phyloP scores from a whole-genome alignment of 1,140 invertebrate genomes.

The Eciton burchellii region DNA sequence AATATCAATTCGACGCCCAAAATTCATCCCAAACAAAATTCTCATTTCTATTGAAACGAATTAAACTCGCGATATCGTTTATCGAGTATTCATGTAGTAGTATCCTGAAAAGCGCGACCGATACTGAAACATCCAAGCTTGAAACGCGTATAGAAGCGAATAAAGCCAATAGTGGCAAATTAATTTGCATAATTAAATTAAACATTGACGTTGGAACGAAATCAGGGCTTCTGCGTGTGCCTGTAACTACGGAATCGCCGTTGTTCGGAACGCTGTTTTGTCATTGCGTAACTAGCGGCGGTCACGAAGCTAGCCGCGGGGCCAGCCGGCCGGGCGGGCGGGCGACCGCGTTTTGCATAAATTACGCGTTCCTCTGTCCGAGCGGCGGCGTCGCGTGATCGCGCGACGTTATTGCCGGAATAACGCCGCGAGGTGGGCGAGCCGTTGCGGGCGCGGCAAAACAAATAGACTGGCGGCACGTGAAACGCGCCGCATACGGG shows the following conservation, averaged over 20 bases:
- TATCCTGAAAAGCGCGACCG: no score
- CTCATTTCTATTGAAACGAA: no score
- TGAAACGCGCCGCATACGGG: slow-evolving; percentile 58
- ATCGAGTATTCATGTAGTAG: no score
- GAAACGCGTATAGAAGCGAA: no score
- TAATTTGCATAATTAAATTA: no score
- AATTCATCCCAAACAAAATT: no score
- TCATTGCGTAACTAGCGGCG: slow-evolving; percentile 62
- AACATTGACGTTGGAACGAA: not conserved
- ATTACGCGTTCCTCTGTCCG: slow-evolving; percentile 67
- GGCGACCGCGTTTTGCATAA: slow-evolving; percentile 69
- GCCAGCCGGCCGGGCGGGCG: not conserved
- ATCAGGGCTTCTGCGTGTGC: not conserved
- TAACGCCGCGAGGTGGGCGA: slow-evolving; percentile 61
- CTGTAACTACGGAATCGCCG: slow-evolving; percentile 43
- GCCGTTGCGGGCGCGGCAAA: slow-evolving; percentile 65
- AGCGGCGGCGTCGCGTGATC: slow-evolving; percentile 61
- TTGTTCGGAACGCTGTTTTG: slow-evolving; percentile 67
- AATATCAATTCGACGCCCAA: no score
- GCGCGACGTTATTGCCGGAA: slow-evolving; percentile 70
- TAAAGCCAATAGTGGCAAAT: no score
- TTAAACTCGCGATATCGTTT: no score
- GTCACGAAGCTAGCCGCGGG: slow-evolving; percentile 61
- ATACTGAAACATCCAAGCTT: no score
- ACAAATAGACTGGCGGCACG: slow-evolving; percentile 70